Evolutionary conservation across 2,113 vertebrate species (phyloP), one percentile per base, ranked within the genome.

Genomic region (Epinephelus lanceolatus): DNA sequence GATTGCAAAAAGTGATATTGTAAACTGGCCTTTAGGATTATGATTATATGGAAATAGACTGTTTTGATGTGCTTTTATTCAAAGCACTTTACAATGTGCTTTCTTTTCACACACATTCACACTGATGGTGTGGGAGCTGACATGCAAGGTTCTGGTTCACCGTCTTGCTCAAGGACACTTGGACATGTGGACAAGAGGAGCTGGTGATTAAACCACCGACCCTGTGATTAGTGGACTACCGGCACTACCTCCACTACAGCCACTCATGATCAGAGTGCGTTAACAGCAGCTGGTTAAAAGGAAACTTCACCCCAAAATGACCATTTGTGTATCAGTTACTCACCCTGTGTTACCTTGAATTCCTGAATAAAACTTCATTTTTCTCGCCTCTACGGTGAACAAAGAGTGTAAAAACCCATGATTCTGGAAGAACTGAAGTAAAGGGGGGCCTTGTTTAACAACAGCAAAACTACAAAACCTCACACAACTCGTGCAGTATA

Each of bases 121-220:
- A 13, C 27, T 21, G 23, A 40, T 25, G 21, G 18, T 65, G 33
- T 10, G 9, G 15, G 10, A 33, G 57, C 25, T 62, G 21, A 18
- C 33, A 56, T 5, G 62, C 7, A 49, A 53, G 25, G 4, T 11
- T 18, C 18, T 5, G 47, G 33, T 30, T n/a, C 17, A 37, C 19
- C 37, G 23, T 67, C 27, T 45, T 51, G 23, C 40, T 71, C 8
- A 62, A 37, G 51, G 42, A 51, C 49, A 61, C 61, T 60, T 59
- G 1, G 0, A 47, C 2, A 27, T 14, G 12, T 21, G 6, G 33
- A 17, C 5, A 59, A 42, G 12, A 70, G 40, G 12, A 70, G 40
- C 27, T 37, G 10, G 56, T 10, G 51, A 85, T 82, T 67, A 69
- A 66, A 75, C 30, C 21, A 17, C 19, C 49, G 72, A 53, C 59